Evolutionary conservation across 2,797 vertebrate species (phyloP).

Genomic region (Trachops cirrhosus): DNA sequence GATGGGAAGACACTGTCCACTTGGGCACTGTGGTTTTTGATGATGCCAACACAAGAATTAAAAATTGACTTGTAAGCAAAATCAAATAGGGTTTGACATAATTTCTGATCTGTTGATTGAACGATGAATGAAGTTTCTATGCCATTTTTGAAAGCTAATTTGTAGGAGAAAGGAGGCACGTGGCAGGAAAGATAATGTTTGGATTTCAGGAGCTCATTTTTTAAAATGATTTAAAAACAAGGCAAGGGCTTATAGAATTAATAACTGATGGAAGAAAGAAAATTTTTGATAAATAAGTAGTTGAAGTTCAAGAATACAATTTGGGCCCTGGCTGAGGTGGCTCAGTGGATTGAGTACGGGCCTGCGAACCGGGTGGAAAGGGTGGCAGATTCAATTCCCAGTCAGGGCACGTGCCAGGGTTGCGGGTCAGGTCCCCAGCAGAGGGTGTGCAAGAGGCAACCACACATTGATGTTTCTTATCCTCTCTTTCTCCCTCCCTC

Average conservation of each 20-base stretch:
- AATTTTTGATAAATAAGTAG: background rate
- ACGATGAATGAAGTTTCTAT: background rate
- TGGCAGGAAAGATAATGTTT: constrained; percentile 12
- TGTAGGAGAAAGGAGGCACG: background rate
- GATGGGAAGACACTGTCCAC: background rate
- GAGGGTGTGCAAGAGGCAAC: too few relatives aligned
- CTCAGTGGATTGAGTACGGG: too few relatives aligned
- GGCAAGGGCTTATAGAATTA: background rate
- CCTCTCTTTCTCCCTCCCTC: too few relatives aligned
- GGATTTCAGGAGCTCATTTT: constrained; percentile 28
- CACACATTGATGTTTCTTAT: too few relatives aligned
- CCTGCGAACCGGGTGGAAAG: too few relatives aligned
- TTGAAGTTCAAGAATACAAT: background rate
- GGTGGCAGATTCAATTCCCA: too few relatives aligned
- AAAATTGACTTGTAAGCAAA: background rate
- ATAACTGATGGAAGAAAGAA: background rate
- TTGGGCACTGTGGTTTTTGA: background rate
- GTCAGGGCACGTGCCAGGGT: too few relatives aligned
- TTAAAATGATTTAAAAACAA: background rate
- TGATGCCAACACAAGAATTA: background rate
- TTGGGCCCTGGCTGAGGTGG: background rate
- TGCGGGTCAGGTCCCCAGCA: too few relatives aligned
- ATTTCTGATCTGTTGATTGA: constrained; percentile 17
- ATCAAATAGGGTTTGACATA: background rate
- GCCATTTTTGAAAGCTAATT: constrained; percentile 2